Evolutionary conservation across 2,888 invertebrate genomes (phyloP).

Genomic region (Meliscaeva auricollis): DNA sequence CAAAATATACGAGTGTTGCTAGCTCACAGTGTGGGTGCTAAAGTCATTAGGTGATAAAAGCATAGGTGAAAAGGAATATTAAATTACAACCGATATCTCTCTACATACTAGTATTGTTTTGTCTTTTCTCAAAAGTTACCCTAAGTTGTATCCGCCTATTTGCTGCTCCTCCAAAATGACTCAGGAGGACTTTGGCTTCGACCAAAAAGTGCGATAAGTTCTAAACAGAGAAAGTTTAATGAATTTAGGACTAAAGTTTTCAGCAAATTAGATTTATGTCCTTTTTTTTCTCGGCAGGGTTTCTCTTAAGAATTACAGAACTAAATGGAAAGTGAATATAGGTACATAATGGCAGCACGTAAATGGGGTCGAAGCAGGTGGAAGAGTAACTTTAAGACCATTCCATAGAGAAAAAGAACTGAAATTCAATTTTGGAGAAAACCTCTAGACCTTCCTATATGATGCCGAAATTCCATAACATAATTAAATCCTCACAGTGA

Average conservation of each 20-base stretch:
- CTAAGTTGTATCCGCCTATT: conserved; percentile 44
- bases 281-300: conserved; percentile 28
- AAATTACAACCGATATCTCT: conserved; percentile 65
- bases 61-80: conserved; percentile 76
- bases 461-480: conserved; percentile 74
- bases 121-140: conserved; percentile 50
- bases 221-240: conserved; percentile 57
- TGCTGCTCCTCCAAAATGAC: conserved; percentile 59
- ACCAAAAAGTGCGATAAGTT: conserved; percentile 55
- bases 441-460: conserved; percentile 1
- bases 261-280: conserved; percentile 70
- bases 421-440: conserved; percentile 43
- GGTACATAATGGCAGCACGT: background rate
- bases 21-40: conserved; percentile 60
- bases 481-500: conserved; percentile 84
- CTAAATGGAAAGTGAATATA: background rate
- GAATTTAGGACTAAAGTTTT: conserved; percentile 73
- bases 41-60: conserved; percentile 76
- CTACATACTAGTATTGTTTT: conserved; percentile 50
- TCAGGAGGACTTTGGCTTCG: conserved; percentile 51
- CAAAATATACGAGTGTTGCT: too few species aligned
- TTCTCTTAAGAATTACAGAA: background rate
- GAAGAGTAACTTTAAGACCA: background rate
- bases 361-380: conserved; percentile 47
- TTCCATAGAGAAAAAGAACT: background rate